A percentile compares a stretch with the other conserved stretches of the same genome.
Conservation (phyloP, 1,140 invertebrate genomes). For the Sminthurides bifidus region DNA sequence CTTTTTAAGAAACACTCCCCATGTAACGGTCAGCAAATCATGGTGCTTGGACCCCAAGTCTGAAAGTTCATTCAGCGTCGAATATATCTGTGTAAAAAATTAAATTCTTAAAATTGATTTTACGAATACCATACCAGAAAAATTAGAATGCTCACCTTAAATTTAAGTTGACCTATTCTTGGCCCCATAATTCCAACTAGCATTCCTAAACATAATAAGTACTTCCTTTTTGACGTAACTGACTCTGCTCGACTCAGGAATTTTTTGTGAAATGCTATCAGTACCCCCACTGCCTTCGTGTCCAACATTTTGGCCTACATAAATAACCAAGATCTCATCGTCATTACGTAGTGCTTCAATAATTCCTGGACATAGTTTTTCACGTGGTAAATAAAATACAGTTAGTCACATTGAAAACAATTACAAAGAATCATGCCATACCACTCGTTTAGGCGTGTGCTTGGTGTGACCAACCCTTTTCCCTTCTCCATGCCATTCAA, state of each 20-base stretch:
- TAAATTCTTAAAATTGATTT: neutral
- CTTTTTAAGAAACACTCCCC: conserved; percentile 12
- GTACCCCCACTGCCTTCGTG: no score
- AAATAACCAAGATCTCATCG: no score
- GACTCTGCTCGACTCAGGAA: neutral
- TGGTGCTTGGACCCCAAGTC: conserved; percentile 8
- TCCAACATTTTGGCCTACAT: no score
- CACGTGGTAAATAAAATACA: no score
- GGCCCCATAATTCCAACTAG: neutral
- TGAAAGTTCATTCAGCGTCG: conserved; percentile 6
- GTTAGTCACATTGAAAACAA: no score
- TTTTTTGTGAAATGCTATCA: neutral
- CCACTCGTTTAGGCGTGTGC: no score
- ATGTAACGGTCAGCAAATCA: conserved; percentile 1
- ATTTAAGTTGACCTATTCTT: neutral
- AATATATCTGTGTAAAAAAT: conserved; percentile 5
- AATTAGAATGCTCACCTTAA: neutral
- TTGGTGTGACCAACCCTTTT: no score
- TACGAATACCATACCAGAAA: neutral
- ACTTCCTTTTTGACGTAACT: neutral
- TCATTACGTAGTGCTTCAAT: no score
- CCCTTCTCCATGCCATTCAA: neutral
- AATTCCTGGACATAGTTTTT: no score
- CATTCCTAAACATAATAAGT: neutral
- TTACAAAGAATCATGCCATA: no score